These are phyloP conservation scores for Drosophila flavopinicola DNA, from an alignment of 2,888 invertebrate species.

Conservation along the genomic window DNA sequence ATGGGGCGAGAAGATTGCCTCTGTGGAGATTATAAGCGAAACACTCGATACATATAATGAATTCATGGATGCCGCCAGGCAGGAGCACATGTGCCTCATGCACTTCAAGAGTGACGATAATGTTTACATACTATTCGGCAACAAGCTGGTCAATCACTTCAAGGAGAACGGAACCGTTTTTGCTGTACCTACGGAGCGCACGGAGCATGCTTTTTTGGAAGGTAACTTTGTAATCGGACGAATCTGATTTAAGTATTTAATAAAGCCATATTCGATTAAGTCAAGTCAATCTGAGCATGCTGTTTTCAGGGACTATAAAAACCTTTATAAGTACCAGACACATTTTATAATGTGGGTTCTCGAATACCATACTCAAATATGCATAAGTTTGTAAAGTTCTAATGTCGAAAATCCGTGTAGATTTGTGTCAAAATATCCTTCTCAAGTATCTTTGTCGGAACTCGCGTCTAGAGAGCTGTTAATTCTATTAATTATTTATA, in stretches of 20 bases:
- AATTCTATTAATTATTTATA: rapidly evolving
- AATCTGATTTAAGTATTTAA: too few species aligned
- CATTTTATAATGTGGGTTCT: too few species aligned
- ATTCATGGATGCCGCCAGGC: constrained; percentile 82
- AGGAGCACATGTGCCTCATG: constrained; percentile 83
- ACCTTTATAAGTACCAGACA: too few species aligned
- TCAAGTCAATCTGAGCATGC: too few species aligned
- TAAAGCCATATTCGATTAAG: too few species aligned
- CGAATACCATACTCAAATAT: too few species aligned
- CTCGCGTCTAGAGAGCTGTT: not conserved
- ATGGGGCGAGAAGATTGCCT: constrained; percentile 83
- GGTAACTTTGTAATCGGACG: too few species aligned
- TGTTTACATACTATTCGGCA: constrained; percentile 82
- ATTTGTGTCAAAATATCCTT: too few species aligned
- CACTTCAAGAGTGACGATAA: constrained; percentile 83
- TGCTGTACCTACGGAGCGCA: constrained; percentile 81
- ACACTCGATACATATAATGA: constrained; percentile 82
- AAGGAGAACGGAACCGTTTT: constrained; percentile 83
- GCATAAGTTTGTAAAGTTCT: too few species aligned
- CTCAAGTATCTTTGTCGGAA: too few species aligned
- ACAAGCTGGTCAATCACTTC: constrained; percentile 81
- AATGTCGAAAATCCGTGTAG: too few species aligned
- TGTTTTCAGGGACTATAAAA: too few species aligned
- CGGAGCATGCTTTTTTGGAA: constrained; percentile 74
- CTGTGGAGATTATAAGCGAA: constrained; percentile 83